Evolutionary conservation across 2,888 invertebrate genomes (phyloP), one percentile per base, ranked within the genome.

Genomic region (Campopleginae sp.): DNA sequence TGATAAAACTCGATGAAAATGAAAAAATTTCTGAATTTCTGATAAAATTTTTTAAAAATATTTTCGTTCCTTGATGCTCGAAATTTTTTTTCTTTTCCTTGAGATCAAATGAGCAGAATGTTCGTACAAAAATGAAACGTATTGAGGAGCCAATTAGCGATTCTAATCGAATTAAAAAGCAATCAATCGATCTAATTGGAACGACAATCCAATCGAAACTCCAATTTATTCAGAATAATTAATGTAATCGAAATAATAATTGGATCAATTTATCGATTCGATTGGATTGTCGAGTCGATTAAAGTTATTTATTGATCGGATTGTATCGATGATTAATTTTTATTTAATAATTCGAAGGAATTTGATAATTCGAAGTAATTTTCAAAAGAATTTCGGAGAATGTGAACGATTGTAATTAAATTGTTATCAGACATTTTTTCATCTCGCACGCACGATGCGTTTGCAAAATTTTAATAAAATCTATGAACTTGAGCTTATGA

Each of bases 401-500:
- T 58, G 27, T 14, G 14, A 14, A 42, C 23, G 23, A 46, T 23
- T 8, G 10, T n/a, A 38, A 19, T 65, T 23, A 12, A 10, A 17
- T 19, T 46, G 5, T 31, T 27, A n/a, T 31, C 27, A 23, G n/a
- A 48, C 31, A 31, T n/a, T 7, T 44, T 6, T 48, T 27, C n/a
- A 70, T 75, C 33, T 61, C 17, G 14, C n/a, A n/a, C n/a, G n/a
- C 23, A 58, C 58, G 3, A 48, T 19, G 31, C 10, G 6, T 33
- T n/a, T 46, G 38, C 54, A 42, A 12, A n/a, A 54, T 42, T 58
- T 31, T n/a, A 58, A 58, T 44, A 23, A 42, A 66, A 66, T 48
- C n/a, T 42, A 14, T 68, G 0, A 68, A 2, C 4, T 58, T 27
- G 80, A 78, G 42, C 76, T 63, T 68, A 63, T 23, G 54, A 72